Evolutionary conservation across 2,113 vertebrate species (phyloP), one percentile per base, ranked within the genome.

Genomic region (Oophaga pumilio): DNA sequence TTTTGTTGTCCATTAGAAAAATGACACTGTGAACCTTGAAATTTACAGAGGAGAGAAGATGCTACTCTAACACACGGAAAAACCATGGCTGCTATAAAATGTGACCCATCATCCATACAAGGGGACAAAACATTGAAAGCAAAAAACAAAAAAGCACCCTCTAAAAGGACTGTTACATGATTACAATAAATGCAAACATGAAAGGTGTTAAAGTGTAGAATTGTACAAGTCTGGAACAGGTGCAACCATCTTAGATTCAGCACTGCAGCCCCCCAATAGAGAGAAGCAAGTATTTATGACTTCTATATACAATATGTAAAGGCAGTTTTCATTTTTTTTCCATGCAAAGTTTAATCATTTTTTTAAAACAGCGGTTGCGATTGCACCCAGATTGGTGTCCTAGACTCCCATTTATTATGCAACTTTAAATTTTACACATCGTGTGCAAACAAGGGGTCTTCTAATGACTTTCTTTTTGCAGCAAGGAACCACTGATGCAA

Each of bases 1-100:
- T 87, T 87, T 76, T 82, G 78, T 71, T 82, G 33, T 76, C 69
- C 79, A 82, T 82, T 82, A 82, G 80, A 57, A 87, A 87, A 87
- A 81, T 60, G 60, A 86, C 85, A 83, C 57, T n/a, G n/a, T 85
- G 86, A 60, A 86, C 62, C 76, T 86, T 66, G 49, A 50, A 62
- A 74, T 49, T 60, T 85, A 50, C 22, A 50, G 17, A 56, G 56
- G 33, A 57, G 33, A 62, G n/a, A 53, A 53, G 28, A 85, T 9
- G 28, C 28, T 5, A 52, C 11, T 85, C 17, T 17, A 62, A 24
- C 57, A 85, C 20, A 64, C 8, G 2, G 20, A 62, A 22, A 50
- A 76, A 64, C 20, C 12, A 18, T 20, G 52, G 4, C 69, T 20
- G 73, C 57, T 64, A 64, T 76, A 77, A 73, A 52, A 62, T 53